Percentiles rank a stretch among this genome's conserved stretches.
phyloP scores from a whole-genome alignment of 2,113 vertebrate genomes.

The Phyllopteryx taeniolatus region DNA sequence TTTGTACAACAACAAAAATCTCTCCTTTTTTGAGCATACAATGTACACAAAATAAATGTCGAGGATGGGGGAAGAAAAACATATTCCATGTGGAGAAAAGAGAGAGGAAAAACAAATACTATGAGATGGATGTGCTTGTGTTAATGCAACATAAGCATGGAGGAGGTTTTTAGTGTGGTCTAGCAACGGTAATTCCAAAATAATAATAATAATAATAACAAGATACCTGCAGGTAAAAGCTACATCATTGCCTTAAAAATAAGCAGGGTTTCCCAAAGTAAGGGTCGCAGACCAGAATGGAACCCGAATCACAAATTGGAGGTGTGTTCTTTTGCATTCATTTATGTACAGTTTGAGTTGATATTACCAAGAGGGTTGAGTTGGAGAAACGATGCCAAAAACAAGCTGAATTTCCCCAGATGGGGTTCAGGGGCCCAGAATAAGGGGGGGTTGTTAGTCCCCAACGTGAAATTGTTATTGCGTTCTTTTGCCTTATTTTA shows the following conservation, averaged over 20 bases:
- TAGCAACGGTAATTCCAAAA: conserved; percentile 51
- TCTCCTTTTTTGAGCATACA: conserved; percentile 91
- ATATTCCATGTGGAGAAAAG: conserved; percentile 54
- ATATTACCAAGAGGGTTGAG: not conserved
- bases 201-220: conserved; percentile 17
- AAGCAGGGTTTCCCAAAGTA: not conserved
- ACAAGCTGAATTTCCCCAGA: not conserved
- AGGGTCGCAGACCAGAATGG: not conserved
- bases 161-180: conserved; percentile 59
- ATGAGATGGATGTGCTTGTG: conserved; percentile 66
- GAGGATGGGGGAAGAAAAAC: conserved; percentile 58
- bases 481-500: not conserved
- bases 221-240: conserved; percentile 75
- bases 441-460: not conserved
- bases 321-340: not conserved
- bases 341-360: not conserved
- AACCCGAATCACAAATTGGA: not conserved
- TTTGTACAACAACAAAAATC: conserved; percentile 80
- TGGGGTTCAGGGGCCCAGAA: not conserved
- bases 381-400: not conserved
- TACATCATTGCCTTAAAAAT: conserved; percentile 71
- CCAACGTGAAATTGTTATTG: not conserved
- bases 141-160: conserved; percentile 63
- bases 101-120: conserved; percentile 50
- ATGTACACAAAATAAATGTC: conserved; percentile 79